A percentile compares a stretch with the other conserved stretches of the same genome.
Conservation (phyloP, 2,113 vertebrate genomes). For the Silurus meridionalis region DNA sequence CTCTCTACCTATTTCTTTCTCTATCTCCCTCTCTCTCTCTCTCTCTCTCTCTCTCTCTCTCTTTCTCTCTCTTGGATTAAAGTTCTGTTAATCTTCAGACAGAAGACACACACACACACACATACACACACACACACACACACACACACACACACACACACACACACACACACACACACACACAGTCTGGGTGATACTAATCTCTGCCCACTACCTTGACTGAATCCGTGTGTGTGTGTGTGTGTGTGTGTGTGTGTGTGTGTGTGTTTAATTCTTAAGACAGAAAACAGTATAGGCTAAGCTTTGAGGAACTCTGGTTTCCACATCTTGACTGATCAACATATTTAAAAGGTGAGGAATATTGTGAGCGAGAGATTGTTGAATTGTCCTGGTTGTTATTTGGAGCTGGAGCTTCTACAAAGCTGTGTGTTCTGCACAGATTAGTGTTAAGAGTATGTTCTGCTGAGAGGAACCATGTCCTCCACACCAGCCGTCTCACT, state of each 20-base stretch:
- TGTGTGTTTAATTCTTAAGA: background rate
- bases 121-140: background rate
- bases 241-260: background rate
- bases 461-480: background rate
- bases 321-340: background rate
- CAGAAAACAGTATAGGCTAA: background rate
- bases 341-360: constrained; percentile 33
- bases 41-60: constrained; percentile 28
- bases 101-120: background rate
- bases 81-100: constrained; percentile 38
- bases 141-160: background rate
- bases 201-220: background rate
- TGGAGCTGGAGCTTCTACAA: background rate
- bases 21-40: constrained; percentile 14
- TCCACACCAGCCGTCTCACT: background rate
- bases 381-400: background rate
- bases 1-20: constrained; percentile 9
- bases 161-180: background rate
- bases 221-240: background rate
- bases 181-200: background rate
- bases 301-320: background rate
- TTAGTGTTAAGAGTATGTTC: background rate
- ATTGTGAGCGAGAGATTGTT: constrained; percentile 34
- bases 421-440: background rate
- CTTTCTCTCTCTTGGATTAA: constrained; percentile 33